phyloP scores from a whole-genome alignment of 2,888 invertebrate species.

The Stenchaetothrips biformis region DNA sequence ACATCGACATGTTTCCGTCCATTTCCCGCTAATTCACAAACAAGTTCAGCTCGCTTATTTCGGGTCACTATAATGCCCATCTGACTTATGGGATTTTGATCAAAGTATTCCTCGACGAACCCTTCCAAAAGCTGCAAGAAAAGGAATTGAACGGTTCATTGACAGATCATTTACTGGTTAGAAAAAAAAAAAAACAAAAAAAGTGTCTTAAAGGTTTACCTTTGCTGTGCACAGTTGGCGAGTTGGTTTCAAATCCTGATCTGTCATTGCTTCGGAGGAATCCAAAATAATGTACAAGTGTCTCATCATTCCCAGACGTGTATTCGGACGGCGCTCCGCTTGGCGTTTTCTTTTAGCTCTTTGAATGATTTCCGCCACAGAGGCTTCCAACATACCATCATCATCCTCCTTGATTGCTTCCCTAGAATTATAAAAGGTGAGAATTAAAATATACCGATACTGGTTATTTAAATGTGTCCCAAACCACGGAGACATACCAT shows the following conservation, averaged over 20 bases:
- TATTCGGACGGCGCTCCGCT: constrained; percentile 65
- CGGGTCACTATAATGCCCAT: constrained; percentile 85
- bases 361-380: constrained; percentile 86
- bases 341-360: constrained; percentile 77
- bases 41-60: constrained; percentile 89
- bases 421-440: constrained; percentile 49
- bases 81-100: constrained; percentile 98
- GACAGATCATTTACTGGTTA: background rate
- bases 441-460: constrained; percentile 6
- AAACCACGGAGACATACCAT: constrained; percentile 56
- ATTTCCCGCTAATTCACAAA: constrained; percentile 86
- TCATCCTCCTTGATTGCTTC: constrained; percentile 96
- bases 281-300: constrained; percentile 89
- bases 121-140: constrained; percentile 73
- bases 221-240: constrained; percentile 81
- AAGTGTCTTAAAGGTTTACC: constrained; percentile 49
- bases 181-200: constrained; percentile 20
- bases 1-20: constrained; percentile 71
- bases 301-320: constrained; percentile 96
- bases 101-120: constrained; percentile 95
- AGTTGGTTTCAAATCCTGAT: constrained; percentile 92
- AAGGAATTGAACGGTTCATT: constrained; percentile 31
- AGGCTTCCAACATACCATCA: constrained; percentile 82
- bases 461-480: too few species aligned
- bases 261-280: constrained; percentile 89